phyloP scores from a whole-genome alignment of 2,113 vertebrate species.

The Neomonachus schauinslandi region DNA sequence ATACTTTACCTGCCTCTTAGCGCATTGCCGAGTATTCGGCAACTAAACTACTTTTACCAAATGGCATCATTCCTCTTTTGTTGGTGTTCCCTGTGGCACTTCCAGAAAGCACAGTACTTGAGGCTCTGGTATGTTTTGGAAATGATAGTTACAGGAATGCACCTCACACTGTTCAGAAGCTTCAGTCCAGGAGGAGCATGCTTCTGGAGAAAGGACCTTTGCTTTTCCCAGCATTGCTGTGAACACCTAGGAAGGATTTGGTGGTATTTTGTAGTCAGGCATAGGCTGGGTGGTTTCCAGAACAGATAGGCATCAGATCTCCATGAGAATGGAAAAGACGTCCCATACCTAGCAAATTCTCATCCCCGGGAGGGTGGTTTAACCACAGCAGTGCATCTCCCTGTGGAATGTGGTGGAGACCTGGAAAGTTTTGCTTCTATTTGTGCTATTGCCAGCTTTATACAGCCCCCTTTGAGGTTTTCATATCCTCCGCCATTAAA shows the following conservation, averaged over 20 bases:
- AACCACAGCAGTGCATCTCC: neutral
- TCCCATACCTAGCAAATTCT: neutral
- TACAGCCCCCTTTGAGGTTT: neutral
- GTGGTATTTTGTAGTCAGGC: neutral
- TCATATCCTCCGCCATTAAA: neutral
- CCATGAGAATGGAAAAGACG: neutral
- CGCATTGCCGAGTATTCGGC: constrained; percentile 15
- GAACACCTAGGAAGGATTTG: neutral
- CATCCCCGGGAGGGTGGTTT: neutral
- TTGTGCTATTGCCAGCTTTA: neutral
- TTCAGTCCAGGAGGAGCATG: neutral
- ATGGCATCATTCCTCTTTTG: neutral
- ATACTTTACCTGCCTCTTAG: neutral
- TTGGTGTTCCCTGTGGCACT: neutral
- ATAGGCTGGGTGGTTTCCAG: neutral
- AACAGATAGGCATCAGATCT: neutral
- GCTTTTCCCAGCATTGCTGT: neutral
- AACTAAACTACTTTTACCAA: neutral
- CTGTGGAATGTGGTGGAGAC: too few species aligned
- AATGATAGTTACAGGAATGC: neutral
- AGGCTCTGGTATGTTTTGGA: neutral
- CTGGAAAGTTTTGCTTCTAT: neutral
- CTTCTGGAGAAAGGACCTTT: neutral
- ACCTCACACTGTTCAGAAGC: neutral
- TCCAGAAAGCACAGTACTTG: neutral